Base-by-base conservation (phyloP, 2,797 vertebrate species). In the Falco berigora region DNA sequence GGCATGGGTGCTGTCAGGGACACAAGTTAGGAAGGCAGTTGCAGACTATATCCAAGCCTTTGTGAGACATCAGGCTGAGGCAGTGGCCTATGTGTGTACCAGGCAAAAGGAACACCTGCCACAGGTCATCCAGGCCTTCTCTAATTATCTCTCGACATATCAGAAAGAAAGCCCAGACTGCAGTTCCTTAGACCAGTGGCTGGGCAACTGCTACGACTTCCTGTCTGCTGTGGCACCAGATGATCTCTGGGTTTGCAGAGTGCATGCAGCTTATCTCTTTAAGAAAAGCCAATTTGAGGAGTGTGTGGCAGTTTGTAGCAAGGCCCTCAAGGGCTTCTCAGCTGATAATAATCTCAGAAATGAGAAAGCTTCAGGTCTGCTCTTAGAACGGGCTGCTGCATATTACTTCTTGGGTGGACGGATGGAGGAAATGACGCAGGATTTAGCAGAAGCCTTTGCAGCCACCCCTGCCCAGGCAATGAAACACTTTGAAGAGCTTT, bases 31-130 rank as follows among this genome's bases (percentile, higher is more conserved):
- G 12, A 94, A 93, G 3, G 98, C 98, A 4, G 86, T 99, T 38
- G 85, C 79, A 4, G 98, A 98, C 80, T 99, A 99, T 49, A 92
- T 99, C n/a, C 98, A 96, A 64, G 98, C 98, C 25, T 99, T 98
- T 53, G 77, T 36, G 52, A 84, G 78, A 5, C 96, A 98, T 19
- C 96, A 55, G 28, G 52, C 94, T 1, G 98, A 98, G 78, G 98
- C 98, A 0, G 97, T 96, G 69, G 89, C 88, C 79, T 98, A 99
- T 11, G 78, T 99, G 19, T 97, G 71, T 44, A 80, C 80, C 32
- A 98, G 98, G 94, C 99, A 99, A 96, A 97, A 55, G 59, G 98
- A 98, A 47, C 98, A 99, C 80, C 81, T 99, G 30, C 96, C 98
- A 8, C 96, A 46, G 90, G 96, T 99, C 75, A 55, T 98, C 32